Percentiles rank a stretch among this genome's conserved stretches.
These are phyloP conservation scores for Adineta ricciae DNA, from an alignment of 2,888 invertebrate species.

Conservation along the genomic window DNA sequence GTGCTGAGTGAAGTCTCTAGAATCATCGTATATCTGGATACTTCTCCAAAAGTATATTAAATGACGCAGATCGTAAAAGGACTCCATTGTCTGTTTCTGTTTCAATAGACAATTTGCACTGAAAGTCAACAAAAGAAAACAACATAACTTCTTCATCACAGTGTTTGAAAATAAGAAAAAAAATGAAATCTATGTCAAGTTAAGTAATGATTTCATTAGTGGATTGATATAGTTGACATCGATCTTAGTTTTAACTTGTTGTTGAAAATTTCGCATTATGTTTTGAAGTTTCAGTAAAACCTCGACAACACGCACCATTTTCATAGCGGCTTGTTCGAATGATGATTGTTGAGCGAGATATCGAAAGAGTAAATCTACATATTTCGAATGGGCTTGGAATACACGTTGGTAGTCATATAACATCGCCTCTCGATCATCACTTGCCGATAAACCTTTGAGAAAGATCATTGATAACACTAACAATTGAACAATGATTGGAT, in stretches of 20 bases:
- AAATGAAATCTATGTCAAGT: neutral
- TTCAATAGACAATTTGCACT: too few species aligned
- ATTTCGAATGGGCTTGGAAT: neutral
- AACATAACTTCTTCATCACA: too few species aligned
- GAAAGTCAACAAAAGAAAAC: too few species aligned
- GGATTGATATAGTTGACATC: neutral
- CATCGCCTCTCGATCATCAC: neutral
- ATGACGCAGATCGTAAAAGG: too few species aligned
- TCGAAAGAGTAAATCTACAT: neutral
- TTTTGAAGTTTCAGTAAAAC: neutral
- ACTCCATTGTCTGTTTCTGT: too few species aligned
- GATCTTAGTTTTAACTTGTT: neutral
- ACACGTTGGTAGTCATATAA: neutral
- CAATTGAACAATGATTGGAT: neutral
- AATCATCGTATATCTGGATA: too few species aligned
- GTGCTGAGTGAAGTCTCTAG: too few species aligned
- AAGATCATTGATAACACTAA: neutral
- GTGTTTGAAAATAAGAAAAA: too few species aligned
- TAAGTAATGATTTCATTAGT: neutral
- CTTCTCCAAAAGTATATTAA: too few species aligned
- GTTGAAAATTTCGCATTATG: neutral
- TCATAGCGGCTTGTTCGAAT: neutral
- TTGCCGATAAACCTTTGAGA: neutral
- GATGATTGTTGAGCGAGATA: neutral
- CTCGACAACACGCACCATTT: neutral